phyloP scores from a whole-genome alignment of 2,797 vertebrate genomes.

The Spea hammondii region DNA sequence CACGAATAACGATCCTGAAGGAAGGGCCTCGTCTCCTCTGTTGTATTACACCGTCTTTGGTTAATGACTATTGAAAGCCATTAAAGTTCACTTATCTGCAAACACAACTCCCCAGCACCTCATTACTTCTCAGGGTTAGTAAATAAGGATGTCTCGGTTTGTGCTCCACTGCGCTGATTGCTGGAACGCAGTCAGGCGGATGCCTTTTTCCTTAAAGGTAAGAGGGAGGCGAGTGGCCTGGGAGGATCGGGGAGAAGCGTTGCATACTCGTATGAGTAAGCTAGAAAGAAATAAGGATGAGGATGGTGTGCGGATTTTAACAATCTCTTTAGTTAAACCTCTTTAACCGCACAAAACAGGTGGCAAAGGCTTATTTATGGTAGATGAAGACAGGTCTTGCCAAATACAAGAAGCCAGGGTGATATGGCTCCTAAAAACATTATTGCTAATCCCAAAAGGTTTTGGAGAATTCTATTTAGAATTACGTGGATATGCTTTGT shows the following conservation, averaged over 20 bases:
- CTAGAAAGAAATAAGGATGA: not conserved
- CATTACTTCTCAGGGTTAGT: conserved; percentile 48
- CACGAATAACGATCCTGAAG: conserved; percentile 30
- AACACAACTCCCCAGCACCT: conserved; percentile 55
- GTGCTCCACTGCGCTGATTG: conserved; percentile 44
- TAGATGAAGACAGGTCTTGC: not conserved
- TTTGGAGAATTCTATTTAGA: too few species aligned
- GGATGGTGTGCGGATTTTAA: not conserved
- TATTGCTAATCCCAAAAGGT: too few species aligned
- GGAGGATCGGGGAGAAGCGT: not conserved
- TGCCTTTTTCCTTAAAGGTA: conserved; percentile 14
- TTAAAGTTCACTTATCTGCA: conserved; percentile 61
- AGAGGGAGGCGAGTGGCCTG: not conserved
- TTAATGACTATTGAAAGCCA: conserved; percentile 62
- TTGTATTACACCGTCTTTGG: conserved; percentile 46
- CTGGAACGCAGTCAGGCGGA: conserved; percentile 11
- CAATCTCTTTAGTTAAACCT: not conserved
- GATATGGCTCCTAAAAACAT: too few species aligned
- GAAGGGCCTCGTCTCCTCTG: conserved; percentile 32
- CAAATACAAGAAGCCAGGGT: too few species aligned
- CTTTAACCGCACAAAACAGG: too few species aligned
- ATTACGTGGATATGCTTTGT: too few species aligned
- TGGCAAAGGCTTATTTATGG: not conserved
- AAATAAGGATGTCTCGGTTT: conserved; percentile 48
- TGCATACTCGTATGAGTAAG: not conserved